Evolutionary conservation across 2,797 vertebrate genomes (phyloP).

Genomic region (Odontamblyopus rebecca): DNA sequence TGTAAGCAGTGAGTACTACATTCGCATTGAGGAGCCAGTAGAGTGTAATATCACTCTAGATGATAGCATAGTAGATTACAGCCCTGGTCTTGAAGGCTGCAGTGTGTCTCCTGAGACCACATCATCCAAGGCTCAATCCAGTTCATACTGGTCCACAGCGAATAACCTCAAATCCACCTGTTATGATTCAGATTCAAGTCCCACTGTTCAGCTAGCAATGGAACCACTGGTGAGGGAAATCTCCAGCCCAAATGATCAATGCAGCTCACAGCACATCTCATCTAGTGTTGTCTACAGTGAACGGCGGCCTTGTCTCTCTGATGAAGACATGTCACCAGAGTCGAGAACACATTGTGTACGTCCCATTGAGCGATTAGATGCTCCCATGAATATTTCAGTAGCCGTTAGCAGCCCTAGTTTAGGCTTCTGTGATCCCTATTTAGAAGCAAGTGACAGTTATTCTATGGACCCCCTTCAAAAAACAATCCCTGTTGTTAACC

Average conservation of each 20-base stretch:
- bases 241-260: conserved; percentile 52
- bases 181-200: conserved; percentile 80
- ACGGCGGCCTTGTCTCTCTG: conserved; percentile 53
- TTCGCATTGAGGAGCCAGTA: conserved; percentile 90
- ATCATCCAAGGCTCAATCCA: conserved; percentile 42
- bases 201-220: conserved; percentile 77
- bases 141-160: conserved; percentile 77
- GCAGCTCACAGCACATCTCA: conserved; percentile 57
- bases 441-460: conserved; percentile 68
- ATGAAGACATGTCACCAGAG: conserved; percentile 43
- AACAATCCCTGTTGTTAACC: conserved; percentile 72
- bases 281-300: conserved; percentile 63
- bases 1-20: conserved; percentile 92
- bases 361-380: conserved; percentile 68
- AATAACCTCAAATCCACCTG: conserved; percentile 53
- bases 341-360: conserved; percentile 46
- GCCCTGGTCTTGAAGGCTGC: conserved; percentile 70
- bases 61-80: conserved; percentile 78
- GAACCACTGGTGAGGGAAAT: conserved; percentile 80
- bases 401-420: conserved; percentile 76
- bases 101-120: conserved; percentile 57
- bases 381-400: conserved; percentile 76
- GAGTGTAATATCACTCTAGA: conserved; percentile 84
- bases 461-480: conserved; percentile 70
- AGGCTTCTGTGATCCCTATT: conserved; percentile 77